Percentiles rank a stretch among this genome's conserved stretches.
Evolutionary conservation across 2,113 vertebrate genomes (phyloP).

Genomic region (Diadophis punctatus): DNA sequence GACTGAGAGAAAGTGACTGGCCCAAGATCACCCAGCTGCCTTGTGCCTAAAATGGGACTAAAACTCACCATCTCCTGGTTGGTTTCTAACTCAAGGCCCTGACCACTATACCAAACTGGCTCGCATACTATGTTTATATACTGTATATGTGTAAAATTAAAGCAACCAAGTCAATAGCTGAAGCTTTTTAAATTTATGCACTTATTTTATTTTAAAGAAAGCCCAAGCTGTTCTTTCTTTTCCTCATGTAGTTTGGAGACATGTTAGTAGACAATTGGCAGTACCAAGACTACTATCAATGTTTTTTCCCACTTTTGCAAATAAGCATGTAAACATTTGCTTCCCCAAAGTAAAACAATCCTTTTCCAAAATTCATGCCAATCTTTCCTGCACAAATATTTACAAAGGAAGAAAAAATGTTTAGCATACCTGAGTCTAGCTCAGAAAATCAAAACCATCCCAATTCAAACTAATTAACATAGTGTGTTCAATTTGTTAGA

Average conservation of each 20-base stretch:
- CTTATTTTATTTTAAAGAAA: not conserved
- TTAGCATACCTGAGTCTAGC: not conserved
- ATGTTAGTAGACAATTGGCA: not conserved
- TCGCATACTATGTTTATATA: not conserved
- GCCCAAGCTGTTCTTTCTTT: not conserved
- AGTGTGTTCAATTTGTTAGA: not conserved
- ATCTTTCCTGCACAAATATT: slow-evolving; percentile 15
- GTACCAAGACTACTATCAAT: not conserved
- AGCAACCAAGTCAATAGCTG: not conserved
- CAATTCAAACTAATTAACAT: not conserved
- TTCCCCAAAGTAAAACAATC: slow-evolving; percentile 1
- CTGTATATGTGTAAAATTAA: not conserved
- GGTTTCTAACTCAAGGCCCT: not conserved
- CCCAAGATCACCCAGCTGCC: not conserved
- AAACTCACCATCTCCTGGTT: not conserved
- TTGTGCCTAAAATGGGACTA: not conserved
- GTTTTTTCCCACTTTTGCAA: not conserved
- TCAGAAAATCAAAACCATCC: not conserved
- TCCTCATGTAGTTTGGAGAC: not conserved
- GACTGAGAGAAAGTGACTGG: not conserved
- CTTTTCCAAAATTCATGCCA: not conserved
- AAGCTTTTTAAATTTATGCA: not conserved
- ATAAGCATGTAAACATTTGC: not conserved
- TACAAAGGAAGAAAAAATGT: not conserved
- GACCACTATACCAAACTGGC: not conserved